Percentiles rank a stretch among this genome's conserved stretches.
phyloP scores from a whole-genome alignment of 2,113 vertebrate genomes.

The Pelobates fuscus region DNA sequence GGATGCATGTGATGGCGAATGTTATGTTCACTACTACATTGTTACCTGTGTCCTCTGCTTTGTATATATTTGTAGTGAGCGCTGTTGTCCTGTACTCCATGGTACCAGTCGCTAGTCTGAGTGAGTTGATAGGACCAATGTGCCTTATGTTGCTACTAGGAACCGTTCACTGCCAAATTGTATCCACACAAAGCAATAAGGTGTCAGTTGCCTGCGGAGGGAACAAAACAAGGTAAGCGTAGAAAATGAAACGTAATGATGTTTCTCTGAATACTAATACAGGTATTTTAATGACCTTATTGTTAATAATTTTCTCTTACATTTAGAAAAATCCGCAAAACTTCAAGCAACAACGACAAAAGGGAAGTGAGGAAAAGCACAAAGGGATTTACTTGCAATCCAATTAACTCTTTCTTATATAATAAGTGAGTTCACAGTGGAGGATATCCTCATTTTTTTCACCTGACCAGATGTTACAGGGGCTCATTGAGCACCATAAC shows the following conservation, averaged over 20 bases:
- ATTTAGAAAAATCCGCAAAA: slow-evolving; percentile 72
- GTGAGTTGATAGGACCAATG: slow-evolving; percentile 87
- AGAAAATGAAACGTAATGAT: too few relatives aligned
- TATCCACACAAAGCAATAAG: slow-evolving; percentile 84
- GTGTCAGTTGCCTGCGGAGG: slow-evolving; percentile 71
- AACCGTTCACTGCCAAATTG: slow-evolving; percentile 97
- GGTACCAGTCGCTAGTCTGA: slow-evolving; percentile 81
- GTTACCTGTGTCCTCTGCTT: too few relatives aligned
- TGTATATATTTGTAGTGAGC: slow-evolving; percentile 60
- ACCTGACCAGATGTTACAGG: too few relatives aligned
- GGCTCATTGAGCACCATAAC: too few relatives aligned
- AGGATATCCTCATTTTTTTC: too few relatives aligned
- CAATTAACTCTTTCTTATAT: slow-evolving; percentile 6
- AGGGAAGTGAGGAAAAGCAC: slow-evolving; percentile 59
- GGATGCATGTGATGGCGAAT: too few relatives aligned
- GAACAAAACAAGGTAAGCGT: slow-evolving; percentile 80
- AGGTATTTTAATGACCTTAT: too few relatives aligned
- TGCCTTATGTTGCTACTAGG: slow-evolving; percentile 97
- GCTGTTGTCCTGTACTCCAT: slow-evolving; percentile 80
- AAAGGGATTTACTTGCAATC: slow-evolving; percentile 52
- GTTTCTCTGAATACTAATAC: too few relatives aligned
- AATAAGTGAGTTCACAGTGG: background rate
- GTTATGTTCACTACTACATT: too few relatives aligned
- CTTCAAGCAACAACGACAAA: slow-evolving; percentile 64
- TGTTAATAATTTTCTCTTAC: slow-evolving; percentile 26